Evolutionary conservation across 2,888 invertebrate species (phyloP), one percentile per base, ranked within the genome.

Genomic region (Sminthurides aquaticus): DNA sequence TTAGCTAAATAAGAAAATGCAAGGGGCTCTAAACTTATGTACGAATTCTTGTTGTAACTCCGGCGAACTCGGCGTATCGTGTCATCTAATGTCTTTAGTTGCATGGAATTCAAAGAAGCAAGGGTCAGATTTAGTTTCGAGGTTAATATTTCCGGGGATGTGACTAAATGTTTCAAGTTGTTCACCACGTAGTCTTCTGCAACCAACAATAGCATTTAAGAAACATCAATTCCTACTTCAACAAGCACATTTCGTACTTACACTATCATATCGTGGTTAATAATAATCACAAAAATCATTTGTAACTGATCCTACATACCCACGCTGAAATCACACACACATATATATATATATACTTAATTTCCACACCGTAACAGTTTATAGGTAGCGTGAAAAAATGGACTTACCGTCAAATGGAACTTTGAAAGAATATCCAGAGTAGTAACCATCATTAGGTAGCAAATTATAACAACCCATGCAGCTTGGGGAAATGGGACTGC

Each of bases 31-130:
- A 52, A 52, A 52, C 52, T 52, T 20, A 52, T 52, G 20, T 52
- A 52, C 5, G 52, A 52, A 20, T 52, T 52, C 52, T 52, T 52
- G 22, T 52, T 52, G 52, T 52, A 52, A 22, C 20, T 52, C 3
- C 52, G 18, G 5, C 22, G 18, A 15, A 52, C 52, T 5, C 52
- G 52, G 15, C 20, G 18, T 20, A 52, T 8, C 5, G 52, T 22
- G 5, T 52, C 52, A 20, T 22, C 52, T 20, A 15, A 52, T 5
- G 15, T 22, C 20, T 52, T 52, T 5, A 52, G 5, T 5, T 52
- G 52, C 5, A 20, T 18, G 5, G 18, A 18, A 20, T 52, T 52
- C 15, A 52, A 20, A 5, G 52, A 52, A 52, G 52, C 22, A 22
- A 52, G 52, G 11, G 52, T 52, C 15, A 34, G 43, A 34, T 15